Evolutionary conservation across 2,113 vertebrate species (phyloP).

Genomic region (Chionomys nivalis): DNA sequence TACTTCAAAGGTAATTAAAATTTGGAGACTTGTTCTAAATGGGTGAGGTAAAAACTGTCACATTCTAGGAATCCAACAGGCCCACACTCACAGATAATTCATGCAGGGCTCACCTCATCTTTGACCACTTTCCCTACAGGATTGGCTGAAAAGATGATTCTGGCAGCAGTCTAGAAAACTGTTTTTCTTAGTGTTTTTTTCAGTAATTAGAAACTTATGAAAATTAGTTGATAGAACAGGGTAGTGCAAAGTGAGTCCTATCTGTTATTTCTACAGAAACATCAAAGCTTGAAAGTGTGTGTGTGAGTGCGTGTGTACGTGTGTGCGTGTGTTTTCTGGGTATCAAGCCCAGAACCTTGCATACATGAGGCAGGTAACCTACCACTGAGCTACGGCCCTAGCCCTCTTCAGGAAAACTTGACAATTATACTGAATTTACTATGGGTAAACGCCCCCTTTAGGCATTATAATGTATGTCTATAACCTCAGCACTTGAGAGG

Average conservation of each 20-base stretch:
- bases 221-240: conserved; percentile 8
- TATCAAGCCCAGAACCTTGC: not conserved
- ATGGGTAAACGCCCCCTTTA: not conserved
- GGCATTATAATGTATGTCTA: not conserved
- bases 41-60: not conserved
- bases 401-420: not conserved
- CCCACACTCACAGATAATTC: not conserved
- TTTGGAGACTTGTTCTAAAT: conserved; percentile 43
- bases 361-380: not conserved
- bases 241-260: not conserved
- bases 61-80: conserved; percentile 19
- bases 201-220: conserved; percentile 54
- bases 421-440: not conserved
- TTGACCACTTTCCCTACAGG: conserved; percentile 33
- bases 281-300: not conserved
- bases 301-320: no score
- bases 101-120: not conserved
- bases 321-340: not conserved
- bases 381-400: not conserved
- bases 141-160: conserved; percentile 37
- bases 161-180: conserved; percentile 24
- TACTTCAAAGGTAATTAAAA: conserved; percentile 86
- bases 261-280: conserved; percentile 34
- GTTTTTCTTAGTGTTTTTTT: not conserved
- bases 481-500: not conserved